A percentile compares a stretch with the other conserved stretches of the same genome.
Evolutionary conservation across 2,888 invertebrate genomes (phyloP).

Genomic region (Lepidocyrtoides sp.): DNA sequence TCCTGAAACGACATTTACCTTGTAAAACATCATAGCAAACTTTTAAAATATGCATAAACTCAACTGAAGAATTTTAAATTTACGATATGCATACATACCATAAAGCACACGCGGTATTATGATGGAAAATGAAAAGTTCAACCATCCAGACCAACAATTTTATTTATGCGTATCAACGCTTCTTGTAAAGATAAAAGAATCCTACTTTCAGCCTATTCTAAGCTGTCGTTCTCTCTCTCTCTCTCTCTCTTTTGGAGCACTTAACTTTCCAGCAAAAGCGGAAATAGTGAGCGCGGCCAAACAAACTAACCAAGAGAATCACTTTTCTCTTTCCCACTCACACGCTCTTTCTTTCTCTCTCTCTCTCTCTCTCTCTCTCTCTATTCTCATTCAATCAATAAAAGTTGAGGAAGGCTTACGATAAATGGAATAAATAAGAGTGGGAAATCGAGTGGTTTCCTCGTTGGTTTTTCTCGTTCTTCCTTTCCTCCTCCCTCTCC

Average conservation of each 20-base stretch:
- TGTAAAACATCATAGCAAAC: constrained; percentile 22
- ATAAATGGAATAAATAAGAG: constrained; percentile 73
- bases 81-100: constrained; percentile 18
- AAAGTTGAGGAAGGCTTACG: constrained; percentile 71
- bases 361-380: background rate
- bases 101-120: background rate
- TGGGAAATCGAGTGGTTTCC: constrained; percentile 66
- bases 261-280: constrained; percentile 15
- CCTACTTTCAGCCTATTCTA: background rate
- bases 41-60: constrained; percentile 44
- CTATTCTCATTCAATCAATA: constrained; percentile 66
- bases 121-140: constrained; percentile 5
- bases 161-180: constrained; percentile 36
- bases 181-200: constrained; percentile 27
- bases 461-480: constrained; percentile 55
- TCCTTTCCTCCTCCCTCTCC: background rate
- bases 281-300: constrained; percentile 1
- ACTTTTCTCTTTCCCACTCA: constrained; percentile 41
- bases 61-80: constrained; percentile 22
- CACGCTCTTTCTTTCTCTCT: constrained; percentile 13
- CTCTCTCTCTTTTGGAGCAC: background rate
- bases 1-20: background rate
- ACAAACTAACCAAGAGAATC: constrained; percentile 42
- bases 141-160: background rate
- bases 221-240: background rate